A percentile compares a stretch with the other conserved stretches of the same genome.
Evolutionary conservation across 2,888 invertebrate genomes (phyloP).

Genomic region (Xestoiulus laeticollis): DNA sequence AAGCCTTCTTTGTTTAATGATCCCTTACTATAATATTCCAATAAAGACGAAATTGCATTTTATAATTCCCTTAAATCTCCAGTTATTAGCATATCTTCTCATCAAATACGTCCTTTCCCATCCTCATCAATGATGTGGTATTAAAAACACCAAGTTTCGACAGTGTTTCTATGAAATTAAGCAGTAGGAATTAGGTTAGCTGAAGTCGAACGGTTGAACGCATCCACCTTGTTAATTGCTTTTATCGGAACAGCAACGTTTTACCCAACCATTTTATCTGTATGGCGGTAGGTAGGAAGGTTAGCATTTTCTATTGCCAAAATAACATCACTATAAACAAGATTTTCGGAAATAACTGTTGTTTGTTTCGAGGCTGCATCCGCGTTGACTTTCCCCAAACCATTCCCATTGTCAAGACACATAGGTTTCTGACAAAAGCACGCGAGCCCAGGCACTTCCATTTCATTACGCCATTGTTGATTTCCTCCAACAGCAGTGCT

Average conservation of each 20-base stretch:
- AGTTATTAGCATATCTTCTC: neutral
- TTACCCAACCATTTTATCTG: neutral
- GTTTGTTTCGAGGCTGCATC: neutral
- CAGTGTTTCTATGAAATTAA: neutral
- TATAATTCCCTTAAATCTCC: no score
- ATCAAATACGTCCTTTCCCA: neutral
- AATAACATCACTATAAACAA: constrained; percentile 3
- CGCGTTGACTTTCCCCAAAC: constrained; percentile 13
- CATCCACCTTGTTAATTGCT: constrained; percentile 27
- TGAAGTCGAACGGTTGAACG: neutral
- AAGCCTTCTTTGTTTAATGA: no score
- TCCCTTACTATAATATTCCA: no score
- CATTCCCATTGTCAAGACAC: neutral
- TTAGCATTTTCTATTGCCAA: neutral
- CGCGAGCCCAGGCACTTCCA: constrained; percentile 11
- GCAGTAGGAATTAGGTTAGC: constrained; percentile 13
- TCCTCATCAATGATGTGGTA: neutral
- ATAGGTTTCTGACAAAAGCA: constrained; percentile 22
- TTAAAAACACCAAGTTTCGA: neutral
- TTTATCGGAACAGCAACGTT: neutral
- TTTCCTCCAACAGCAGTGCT: constrained; percentile 12
- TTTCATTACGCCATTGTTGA: constrained; percentile 43
- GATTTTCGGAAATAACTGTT: constrained; percentile 8
- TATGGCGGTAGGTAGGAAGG: neutral
- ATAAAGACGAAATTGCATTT: no score